These are phyloP conservation scores for Allochrocebus solatus DNA, from an alignment of 2,797 vertebrate genomes.

Conservation along the genomic window DNA sequence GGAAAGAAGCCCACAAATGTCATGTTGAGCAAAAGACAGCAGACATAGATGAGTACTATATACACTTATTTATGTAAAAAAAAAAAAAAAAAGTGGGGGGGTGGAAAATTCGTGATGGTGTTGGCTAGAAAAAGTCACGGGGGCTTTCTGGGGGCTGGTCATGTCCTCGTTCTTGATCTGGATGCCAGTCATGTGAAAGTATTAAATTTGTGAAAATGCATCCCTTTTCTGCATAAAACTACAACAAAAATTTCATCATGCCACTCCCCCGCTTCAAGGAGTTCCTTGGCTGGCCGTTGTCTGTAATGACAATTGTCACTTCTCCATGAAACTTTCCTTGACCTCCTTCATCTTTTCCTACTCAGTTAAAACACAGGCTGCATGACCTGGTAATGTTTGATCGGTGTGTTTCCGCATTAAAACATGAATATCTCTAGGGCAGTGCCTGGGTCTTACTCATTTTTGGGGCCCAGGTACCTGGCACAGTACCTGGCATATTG, in stretches of 20 bases:
- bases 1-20: background rate
- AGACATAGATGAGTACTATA: background rate
- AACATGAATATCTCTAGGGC: background rate
- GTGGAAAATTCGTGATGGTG: background rate
- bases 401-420: background rate
- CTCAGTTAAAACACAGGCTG: background rate
- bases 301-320: background rate
- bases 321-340: background rate
- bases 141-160: background rate
- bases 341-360: background rate
- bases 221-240: background rate
- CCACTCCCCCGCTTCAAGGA: background rate
- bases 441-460: background rate
- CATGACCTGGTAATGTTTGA: background rate
- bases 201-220: slow-evolving; percentile 14
- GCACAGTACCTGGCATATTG: background rate
- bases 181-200: background rate
- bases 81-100: background rate
- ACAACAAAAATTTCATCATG: background rate
- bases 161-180: background rate
- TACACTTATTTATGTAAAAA: background rate
- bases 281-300: background rate
- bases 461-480: background rate
- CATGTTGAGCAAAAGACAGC: background rate
- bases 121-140: background rate